Conservation (phyloP, 37 sponge, comb jelly and placozoan genomes). For the Cladorhizidae sp. region DNA sequence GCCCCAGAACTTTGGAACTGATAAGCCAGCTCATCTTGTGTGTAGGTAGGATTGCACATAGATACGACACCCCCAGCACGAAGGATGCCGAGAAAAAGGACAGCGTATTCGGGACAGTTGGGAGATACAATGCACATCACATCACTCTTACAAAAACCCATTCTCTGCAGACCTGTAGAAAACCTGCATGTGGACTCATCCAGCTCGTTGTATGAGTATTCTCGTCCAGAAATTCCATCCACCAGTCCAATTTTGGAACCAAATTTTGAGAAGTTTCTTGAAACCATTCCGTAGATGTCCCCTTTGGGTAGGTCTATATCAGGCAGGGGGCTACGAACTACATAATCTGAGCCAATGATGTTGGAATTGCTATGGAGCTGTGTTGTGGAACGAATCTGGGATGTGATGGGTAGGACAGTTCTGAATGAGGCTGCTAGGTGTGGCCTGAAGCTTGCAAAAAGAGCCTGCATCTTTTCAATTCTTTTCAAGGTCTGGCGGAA, state of each 20-base stretch:
- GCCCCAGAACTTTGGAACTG: conserved; percentile 73
- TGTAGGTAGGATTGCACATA: conserved; percentile 79
- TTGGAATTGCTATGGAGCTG: background rate
- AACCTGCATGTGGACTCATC: conserved; percentile 31
- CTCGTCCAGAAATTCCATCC: conserved; percentile 44
- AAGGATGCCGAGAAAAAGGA: conserved; percentile 55
- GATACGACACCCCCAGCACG: conserved; percentile 77
- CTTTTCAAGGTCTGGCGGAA: too few species aligned
- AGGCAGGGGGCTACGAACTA: conserved; percentile 57
- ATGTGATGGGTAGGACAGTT: background rate
- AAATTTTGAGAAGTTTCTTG: conserved; percentile 20
- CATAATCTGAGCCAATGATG: conserved; percentile 9
- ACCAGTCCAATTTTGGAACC: conserved; percentile 52
- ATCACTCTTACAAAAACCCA: conserved; percentile 62
- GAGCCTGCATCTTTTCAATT: too few species aligned
- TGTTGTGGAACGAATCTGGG: background rate
- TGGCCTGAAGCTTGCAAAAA: too few species aligned
- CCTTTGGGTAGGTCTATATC: conserved; percentile 24
- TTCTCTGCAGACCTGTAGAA: conserved; percentile 50
- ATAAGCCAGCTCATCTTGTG: conserved; percentile 63
- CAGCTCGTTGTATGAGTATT: conserved; percentile 54
- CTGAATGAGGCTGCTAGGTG: too few species aligned
- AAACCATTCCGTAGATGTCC: conserved; percentile 28
- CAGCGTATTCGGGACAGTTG: conserved; percentile 52
- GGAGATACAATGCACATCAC: conserved; percentile 61